Conservation (phyloP, 2,113 vertebrate genomes). For the Chaenogobius annularis region DNA sequence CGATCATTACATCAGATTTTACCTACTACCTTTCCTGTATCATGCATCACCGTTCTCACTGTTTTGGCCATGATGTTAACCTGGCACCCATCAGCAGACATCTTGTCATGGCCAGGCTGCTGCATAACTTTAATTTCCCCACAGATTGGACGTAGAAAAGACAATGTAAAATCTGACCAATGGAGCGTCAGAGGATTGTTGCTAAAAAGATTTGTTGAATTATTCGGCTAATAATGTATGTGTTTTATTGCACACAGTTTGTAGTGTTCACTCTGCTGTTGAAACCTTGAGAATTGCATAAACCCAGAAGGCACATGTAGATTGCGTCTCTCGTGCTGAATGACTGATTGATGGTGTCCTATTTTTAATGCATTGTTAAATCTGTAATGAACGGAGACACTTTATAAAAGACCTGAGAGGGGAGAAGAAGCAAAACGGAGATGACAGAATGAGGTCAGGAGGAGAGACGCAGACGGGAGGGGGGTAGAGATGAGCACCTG, state of each 20-base stretch:
- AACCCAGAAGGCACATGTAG: constrained; percentile 64
- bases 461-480: constrained; percentile 49
- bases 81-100: constrained; percentile 62
- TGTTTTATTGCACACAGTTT: constrained; percentile 39
- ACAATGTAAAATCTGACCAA: constrained; percentile 31
- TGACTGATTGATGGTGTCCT: constrained; percentile 80
- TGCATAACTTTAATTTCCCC: constrained; percentile 41
- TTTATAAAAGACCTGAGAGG: constrained; percentile 77
- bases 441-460: constrained; percentile 79
- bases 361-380: constrained; percentile 81
- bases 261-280: constrained; percentile 17
- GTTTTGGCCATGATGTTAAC: constrained; percentile 54
- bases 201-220: constrained; percentile 5
- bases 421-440: constrained; percentile 66
- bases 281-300: constrained; percentile 47
- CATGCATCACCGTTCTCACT: constrained; percentile 56
- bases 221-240: constrained; percentile 21
- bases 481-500: constrained; percentile 67
- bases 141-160: constrained; percentile 45
- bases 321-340: constrained; percentile 57
- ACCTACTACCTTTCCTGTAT: constrained; percentile 63
- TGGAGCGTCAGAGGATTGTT: constrained; percentile 18
- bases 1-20: constrained; percentile 70
- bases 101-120: constrained; percentile 55
- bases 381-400: constrained; percentile 79